Conservation (phyloP, 2,888 invertebrate genomes). For the Flexamia atlantica region DNA sequence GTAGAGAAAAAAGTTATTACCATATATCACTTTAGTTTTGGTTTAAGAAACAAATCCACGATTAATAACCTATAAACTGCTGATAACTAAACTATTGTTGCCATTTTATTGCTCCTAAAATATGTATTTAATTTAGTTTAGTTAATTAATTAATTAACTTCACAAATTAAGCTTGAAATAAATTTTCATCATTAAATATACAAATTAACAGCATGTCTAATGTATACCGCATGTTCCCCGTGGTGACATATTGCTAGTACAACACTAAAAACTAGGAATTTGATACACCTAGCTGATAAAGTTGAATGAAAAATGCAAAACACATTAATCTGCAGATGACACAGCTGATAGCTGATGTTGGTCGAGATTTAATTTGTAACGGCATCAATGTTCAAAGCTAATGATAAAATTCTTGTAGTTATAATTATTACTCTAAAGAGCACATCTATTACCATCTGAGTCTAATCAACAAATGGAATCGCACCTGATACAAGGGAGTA, state of each 20-base stretch:
- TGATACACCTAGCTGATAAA: not conserved
- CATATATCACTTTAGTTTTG: too few relatives aligned
- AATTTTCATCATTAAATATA: too few relatives aligned
- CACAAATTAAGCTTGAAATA: too few relatives aligned
- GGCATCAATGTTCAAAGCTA: not conserved
- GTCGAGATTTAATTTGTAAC: slow-evolving; percentile 7
- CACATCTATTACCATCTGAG: not conserved
- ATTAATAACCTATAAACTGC: too few relatives aligned
- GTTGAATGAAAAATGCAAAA: slow-evolving; percentile 16
- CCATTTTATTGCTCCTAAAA: too few relatives aligned
- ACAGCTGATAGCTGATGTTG: slow-evolving; percentile 4
- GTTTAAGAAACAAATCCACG: too few relatives aligned
- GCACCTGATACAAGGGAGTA: not conserved
- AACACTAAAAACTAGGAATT: not conserved
- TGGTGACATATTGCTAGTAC: not conserved
- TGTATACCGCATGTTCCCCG: not conserved
- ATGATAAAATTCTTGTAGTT: too few relatives aligned
- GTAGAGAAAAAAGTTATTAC: too few relatives aligned
- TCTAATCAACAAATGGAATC: slow-evolving; percentile 4
- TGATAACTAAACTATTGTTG: too few relatives aligned
- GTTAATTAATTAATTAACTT: too few relatives aligned
- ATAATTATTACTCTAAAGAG: too few relatives aligned
- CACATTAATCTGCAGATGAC: slow-evolving; percentile 25
- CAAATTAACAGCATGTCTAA: not conserved
- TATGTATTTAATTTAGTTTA: too few relatives aligned